phyloP scores from a whole-genome alignment of 2,113 vertebrate species.

The Craseonycteris thonglongyai region DNA sequence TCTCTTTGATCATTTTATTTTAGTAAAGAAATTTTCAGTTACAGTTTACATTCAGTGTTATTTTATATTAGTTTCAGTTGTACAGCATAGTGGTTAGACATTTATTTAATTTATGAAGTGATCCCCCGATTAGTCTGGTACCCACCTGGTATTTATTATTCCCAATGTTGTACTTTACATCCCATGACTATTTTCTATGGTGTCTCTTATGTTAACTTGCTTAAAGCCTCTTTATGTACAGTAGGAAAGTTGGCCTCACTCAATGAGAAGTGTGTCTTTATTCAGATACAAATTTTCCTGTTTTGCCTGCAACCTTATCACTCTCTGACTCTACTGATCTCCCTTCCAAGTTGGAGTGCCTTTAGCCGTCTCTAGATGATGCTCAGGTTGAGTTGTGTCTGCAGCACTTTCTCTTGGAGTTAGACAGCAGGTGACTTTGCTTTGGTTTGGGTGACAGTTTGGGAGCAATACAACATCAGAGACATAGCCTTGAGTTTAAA shows the following conservation, averaged over 20 bases:
- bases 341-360: background rate
- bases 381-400: background rate
- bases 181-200: background rate
- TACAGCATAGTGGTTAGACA: too few relatives aligned
- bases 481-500: conserved; percentile 63
- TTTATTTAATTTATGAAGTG: too few relatives aligned
- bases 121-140: too few relatives aligned
- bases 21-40: too few relatives aligned
- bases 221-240: background rate
- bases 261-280: background rate
- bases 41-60: too few relatives aligned
- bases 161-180: too few relatives aligned
- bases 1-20: too few relatives aligned
- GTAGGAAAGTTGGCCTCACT: background rate
- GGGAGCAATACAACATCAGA: conserved; percentile 43
- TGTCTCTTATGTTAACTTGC: background rate
- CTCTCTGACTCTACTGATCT: background rate
- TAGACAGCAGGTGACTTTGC: conserved; percentile 72
- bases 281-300: background rate
- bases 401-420: conserved; percentile 21
- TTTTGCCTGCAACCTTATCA: background rate
- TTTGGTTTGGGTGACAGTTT: conserved; percentile 55
- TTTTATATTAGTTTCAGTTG: too few relatives aligned
- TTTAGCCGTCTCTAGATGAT: background rate
- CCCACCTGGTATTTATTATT: too few relatives aligned